Conservation (phyloP, 2,888 invertebrate species). For the Cordilura impudica region DNA sequence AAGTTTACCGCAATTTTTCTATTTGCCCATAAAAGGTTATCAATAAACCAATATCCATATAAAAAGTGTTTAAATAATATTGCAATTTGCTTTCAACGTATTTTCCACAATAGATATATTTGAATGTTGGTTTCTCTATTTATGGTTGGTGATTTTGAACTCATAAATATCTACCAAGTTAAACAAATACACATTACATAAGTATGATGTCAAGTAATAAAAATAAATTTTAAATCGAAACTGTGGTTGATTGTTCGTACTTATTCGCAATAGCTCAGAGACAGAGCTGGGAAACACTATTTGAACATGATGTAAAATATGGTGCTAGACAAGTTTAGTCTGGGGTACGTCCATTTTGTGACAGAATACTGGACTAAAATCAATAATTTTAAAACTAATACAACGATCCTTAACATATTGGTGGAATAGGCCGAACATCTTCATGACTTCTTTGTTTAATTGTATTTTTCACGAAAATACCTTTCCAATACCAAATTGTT, state of each 20-base stretch:
- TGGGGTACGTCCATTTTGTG: no score
- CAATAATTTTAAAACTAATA: no score
- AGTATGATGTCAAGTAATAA: constrained; percentile 33
- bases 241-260: not conserved
- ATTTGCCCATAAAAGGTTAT: not conserved
- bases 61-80: constrained; percentile 10
- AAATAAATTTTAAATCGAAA: constrained; percentile 17
- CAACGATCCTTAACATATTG: no score
- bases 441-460: no score
- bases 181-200: not conserved
- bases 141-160: constrained; percentile 32
- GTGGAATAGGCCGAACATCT: no score
- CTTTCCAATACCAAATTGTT: no score
- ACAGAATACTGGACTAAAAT: no score
- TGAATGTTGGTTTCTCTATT: not conserved
- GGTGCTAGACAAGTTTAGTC: no score
- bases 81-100: constrained; percentile 2
- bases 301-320: no score
- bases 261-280: not conserved
- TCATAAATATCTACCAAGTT: constrained; percentile 15
- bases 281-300: no score
- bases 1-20: constrained; percentile 8
- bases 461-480: no score
- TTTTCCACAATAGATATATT: not conserved
- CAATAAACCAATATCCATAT: not conserved